Evolutionary conservation across 2,113 vertebrate species (phyloP).

Genomic region (Australoheros scitulus): DNA sequence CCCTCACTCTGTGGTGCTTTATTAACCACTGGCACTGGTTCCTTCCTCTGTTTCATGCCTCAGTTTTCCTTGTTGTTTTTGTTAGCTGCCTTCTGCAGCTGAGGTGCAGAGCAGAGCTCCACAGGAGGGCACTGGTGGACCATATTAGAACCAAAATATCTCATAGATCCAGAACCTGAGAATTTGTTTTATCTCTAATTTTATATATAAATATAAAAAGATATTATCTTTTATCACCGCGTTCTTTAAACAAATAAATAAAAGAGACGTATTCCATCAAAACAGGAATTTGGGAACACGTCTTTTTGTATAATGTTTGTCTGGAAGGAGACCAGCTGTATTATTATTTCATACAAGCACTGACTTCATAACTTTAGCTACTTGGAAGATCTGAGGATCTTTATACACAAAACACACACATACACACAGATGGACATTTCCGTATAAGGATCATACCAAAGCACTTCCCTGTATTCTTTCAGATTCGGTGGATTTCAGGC

Average conservation of each 20-base stretch:
- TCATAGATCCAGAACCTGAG: background rate
- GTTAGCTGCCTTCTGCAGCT: background rate
- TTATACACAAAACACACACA: slow-evolving; percentile 4
- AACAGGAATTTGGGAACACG: background rate
- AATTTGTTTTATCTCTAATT: background rate
- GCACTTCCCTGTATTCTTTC: slow-evolving; percentile 46
- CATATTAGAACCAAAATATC: slow-evolving; percentile 7
- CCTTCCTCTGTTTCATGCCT: background rate
- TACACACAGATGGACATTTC: slow-evolving; percentile 56
- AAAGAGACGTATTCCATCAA: background rate
- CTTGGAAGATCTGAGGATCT: slow-evolving; percentile 1
- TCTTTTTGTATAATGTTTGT: background rate
- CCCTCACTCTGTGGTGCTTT: background rate
- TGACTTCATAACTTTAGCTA: slow-evolving; percentile 14
- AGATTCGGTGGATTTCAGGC: slow-evolving; percentile 63
- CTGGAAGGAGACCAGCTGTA: background rate
- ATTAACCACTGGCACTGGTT: background rate
- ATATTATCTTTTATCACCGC: slow-evolving; percentile 6
- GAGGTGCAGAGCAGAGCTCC: slow-evolving; percentile 13
- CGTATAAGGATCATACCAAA: slow-evolving; percentile 45
- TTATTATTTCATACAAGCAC: background rate
- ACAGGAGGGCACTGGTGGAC: slow-evolving; percentile 61
- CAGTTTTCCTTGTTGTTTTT: background rate
- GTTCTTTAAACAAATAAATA: background rate
- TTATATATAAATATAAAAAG: background rate